Conservation (phyloP, 2,888 invertebrate genomes). For the Ischnus inquisitorius region DNA sequence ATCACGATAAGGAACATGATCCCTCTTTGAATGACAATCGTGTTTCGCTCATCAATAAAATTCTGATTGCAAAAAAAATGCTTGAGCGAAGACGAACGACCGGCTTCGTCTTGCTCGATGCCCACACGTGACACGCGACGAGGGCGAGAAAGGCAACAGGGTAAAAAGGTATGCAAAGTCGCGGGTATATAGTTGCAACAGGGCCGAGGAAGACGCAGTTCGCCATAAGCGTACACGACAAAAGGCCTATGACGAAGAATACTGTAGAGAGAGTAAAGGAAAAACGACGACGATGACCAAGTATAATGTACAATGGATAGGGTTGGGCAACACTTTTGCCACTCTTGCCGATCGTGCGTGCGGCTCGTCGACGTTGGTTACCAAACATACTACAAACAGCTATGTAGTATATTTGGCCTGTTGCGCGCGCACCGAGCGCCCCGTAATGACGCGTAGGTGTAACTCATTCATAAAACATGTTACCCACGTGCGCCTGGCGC, state of each 20-base stretch:
- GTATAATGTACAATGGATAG: constrained; percentile 63
- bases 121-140: constrained; percentile 33
- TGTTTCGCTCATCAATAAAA: background rate
- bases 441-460: constrained; percentile 80
- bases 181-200: constrained; percentile 26
- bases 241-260: constrained; percentile 59
- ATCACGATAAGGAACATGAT: background rate
- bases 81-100: constrained; percentile 42
- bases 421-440: constrained; percentile 55
- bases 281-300: constrained; percentile 40
- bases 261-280: constrained; percentile 15
- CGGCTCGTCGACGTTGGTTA: constrained; percentile 25
- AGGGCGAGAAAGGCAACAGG: background rate
- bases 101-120: constrained; percentile 35
- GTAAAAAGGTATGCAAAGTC: background rate
- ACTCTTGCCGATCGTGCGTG: constrained; percentile 44
- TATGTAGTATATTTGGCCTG: constrained; percentile 74
- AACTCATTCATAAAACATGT: constrained; percentile 82
- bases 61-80: constrained; percentile 27
- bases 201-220: constrained; percentile 30
- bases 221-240: constrained; percentile 58
- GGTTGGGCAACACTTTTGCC: constrained; percentile 55
- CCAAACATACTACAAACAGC: constrained; percentile 18
- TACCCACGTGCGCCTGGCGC: constrained; percentile 76
- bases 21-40: background rate